Evolutionary conservation across 1,140 invertebrate species (phyloP).

Genomic region (Planococcus citri): DNA sequence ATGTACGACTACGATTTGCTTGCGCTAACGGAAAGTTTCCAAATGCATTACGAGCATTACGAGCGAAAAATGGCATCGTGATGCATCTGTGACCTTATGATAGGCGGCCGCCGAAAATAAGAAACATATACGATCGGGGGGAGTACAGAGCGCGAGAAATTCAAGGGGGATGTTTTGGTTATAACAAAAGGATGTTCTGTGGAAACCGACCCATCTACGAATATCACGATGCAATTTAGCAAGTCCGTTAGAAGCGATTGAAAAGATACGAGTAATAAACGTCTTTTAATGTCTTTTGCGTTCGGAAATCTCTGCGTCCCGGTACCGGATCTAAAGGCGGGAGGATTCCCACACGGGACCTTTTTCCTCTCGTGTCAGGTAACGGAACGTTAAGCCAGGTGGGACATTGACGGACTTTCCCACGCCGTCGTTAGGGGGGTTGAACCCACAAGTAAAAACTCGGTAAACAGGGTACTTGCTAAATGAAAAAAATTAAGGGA

Average conservation of each 20-base stretch:
- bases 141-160: neutral
- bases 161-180: neutral
- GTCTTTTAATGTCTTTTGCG: slow-evolving; percentile 2
- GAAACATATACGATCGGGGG: too few species aligned
- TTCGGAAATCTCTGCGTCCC: neutral
- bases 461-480: slow-evolving; percentile 18
- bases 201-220: neutral
- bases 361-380: slow-evolving; percentile 9
- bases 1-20: neutral
- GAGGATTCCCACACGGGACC: slow-evolving; percentile 13
- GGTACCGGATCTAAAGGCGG: neutral
- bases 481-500: slow-evolving; percentile 16
- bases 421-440: slow-evolving; percentile 9
- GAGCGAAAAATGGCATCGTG: neutral
- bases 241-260: slow-evolving; percentile 8
- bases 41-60: neutral
- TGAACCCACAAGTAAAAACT: slow-evolving; percentile 15
- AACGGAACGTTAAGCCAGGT: slow-evolving; percentile 17
- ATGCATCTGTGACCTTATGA: neutral
- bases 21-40: neutral
- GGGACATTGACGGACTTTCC: slow-evolving; percentile 15
- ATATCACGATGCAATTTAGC: slow-evolving; percentile 10
- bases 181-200: neutral
- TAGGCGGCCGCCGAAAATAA: too few species aligned
- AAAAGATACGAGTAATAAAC: slow-evolving; percentile 20